Conservation (phyloP, 2,888 invertebrate genomes). For the Pseudococcus longispinus region DNA sequence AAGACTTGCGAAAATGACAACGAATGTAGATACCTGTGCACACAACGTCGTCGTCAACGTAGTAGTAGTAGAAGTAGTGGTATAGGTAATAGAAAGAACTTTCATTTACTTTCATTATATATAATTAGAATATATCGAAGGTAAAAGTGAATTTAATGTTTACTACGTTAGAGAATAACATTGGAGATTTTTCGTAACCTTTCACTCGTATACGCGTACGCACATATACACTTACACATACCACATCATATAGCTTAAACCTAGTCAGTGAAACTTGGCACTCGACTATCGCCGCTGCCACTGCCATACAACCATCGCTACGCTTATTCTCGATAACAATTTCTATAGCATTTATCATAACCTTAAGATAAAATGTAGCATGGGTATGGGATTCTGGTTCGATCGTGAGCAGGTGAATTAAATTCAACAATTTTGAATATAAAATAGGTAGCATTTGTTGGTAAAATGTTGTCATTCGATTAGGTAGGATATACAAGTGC, state of each 20-base stretch:
- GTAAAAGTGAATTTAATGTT: constrained; percentile 57
- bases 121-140: constrained; percentile 57
- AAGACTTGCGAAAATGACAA: constrained; percentile 54
- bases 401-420: neutral
- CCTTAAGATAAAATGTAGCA: neutral
- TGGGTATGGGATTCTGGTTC: neutral
- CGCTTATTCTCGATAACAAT: neutral
- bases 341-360: neutral
- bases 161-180: constrained; percentile 52
- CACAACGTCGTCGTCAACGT: neutral
- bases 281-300: constrained; percentile 40
- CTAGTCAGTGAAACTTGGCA: constrained; percentile 55
- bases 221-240: constrained; percentile 36
- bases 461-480: too few relatives aligned
- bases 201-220: constrained; percentile 48
- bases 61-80: neutral
- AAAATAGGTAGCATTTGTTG: too few relatives aligned
- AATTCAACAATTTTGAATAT: neutral
- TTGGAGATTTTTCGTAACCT: constrained; percentile 56
- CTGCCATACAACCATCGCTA: neutral
- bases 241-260: constrained; percentile 49
- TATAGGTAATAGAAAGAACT: constrained; percentile 53
- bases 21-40: neutral
- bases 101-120: constrained; percentile 57
- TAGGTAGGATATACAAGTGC: too few relatives aligned